These are phyloP conservation scores for Pandemis heparana DNA, from an alignment of 2,888 invertebrate genomes.

Conservation along the genomic window DNA sequence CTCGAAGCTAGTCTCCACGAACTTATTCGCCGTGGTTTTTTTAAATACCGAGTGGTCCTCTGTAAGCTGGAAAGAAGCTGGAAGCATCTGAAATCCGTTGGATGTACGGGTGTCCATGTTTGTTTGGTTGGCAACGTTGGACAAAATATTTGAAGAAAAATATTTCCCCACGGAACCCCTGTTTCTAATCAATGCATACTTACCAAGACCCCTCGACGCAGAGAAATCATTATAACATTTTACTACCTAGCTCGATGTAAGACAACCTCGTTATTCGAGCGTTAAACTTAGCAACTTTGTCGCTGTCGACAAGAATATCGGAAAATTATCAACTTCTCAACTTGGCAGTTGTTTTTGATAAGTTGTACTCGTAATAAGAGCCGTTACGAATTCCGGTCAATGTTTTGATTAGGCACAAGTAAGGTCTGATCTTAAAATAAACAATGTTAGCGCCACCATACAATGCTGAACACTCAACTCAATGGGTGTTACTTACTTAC, in stretches of 20 bases:
- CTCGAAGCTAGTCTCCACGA: no score
- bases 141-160: background rate
- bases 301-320: conserved; percentile 21
- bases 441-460: conserved; percentile 30
- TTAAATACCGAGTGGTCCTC: no score
- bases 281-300: conserved; percentile 37
- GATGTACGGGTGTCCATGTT: no score
- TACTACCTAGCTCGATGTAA: conserved; percentile 19
- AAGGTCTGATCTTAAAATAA: conserved; percentile 19
- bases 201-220: background rate
- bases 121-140: no score
- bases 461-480: conserved; percentile 7
- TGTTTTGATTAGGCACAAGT: conserved; percentile 30
- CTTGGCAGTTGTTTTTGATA: conserved; percentile 12
- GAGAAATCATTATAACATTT: conserved; percentile 13
- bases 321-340: background rate
- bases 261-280: conserved; percentile 36
- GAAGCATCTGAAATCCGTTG: no score
- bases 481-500: background rate
- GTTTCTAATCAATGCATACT: background rate
- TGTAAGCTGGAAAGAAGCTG: no score
- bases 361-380: conserved; percentile 9
- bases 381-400: background rate
- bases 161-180: conserved; percentile 16
- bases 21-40: no score